These are phyloP conservation scores for Verasper variegatus DNA, from an alignment of 2,113 vertebrate species.

Conservation along the genomic window DNA sequence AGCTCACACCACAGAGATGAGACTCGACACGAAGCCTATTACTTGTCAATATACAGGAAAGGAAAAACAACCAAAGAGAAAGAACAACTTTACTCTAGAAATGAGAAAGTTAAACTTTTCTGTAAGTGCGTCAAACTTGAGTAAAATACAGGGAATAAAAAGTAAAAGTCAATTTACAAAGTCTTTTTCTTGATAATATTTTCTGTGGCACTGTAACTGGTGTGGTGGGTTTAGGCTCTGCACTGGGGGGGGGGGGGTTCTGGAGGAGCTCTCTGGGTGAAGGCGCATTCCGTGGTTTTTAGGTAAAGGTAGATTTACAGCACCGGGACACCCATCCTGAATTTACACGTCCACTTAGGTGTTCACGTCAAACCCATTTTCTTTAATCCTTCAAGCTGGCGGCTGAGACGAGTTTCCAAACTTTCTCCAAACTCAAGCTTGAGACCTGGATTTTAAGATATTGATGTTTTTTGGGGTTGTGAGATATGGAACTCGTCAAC, in stretches of 20 bases:
- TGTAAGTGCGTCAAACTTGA: conserved; percentile 63
- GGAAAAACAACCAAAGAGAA: too few relatives aligned
- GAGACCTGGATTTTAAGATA: neutral
- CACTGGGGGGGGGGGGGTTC: neutral
- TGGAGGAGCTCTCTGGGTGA: conserved; percentile 16
- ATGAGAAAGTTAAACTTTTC: conserved; percentile 62
- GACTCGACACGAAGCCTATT: conserved; percentile 43
- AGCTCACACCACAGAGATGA: conserved; percentile 44
- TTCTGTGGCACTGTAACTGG: conserved; percentile 29
- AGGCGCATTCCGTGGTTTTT: conserved; percentile 57
- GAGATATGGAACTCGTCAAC: neutral
- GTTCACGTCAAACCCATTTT: neutral
- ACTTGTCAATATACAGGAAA: conserved; percentile 65
- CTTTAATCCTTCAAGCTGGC: neutral
- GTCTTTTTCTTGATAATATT: conserved; percentile 20
- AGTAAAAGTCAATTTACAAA: conserved; percentile 48
- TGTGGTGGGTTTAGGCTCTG: neutral
- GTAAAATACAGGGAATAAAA: conserved; percentile 42
- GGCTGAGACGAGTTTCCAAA: neutral
- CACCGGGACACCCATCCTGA: conserved; percentile 39
- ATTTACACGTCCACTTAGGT: conserved; percentile 20
- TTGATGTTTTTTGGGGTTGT: neutral
- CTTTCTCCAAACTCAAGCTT: neutral
- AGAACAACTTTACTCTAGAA: conserved; percentile 39
- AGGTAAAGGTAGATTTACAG: conserved; percentile 34